Evolutionary conservation across 2,113 vertebrate species (phyloP), one percentile per base, ranked within the genome.

Genomic region (Laticauda colubrina): DNA sequence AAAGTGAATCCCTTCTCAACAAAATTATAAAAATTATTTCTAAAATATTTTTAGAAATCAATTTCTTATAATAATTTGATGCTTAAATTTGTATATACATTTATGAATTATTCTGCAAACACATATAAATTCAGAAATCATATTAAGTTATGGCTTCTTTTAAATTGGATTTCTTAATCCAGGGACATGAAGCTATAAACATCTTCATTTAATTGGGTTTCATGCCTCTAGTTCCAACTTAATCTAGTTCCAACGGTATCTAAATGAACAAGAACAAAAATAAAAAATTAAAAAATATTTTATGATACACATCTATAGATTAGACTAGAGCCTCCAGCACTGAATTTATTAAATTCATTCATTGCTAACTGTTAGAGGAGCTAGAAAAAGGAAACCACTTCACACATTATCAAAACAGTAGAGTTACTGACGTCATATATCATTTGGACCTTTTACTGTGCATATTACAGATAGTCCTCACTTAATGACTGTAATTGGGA

Each of bases 1-100:
- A 87, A 90, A 92, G 15, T 5, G 0, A 89, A 91, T 75, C 11
- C 48, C 90, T 86, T 90, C 56, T 87, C 39, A 69, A 92, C 92
- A 3, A 3, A 51, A 93, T 91, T 43, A 64, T 94, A 90, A 85
- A 51, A 87, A 34, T 69, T 92, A 87, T 23, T 54, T 85, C 10
- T 20, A 59, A 90, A 93, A 59, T 92, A 51, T 85, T 23, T 12
- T 1, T 0, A 57, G 48, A 89, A 91, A 90, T 89, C 21, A 51
- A 34, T 89, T 92, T 64, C 18, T 53, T 20, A 53, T 51, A 39
- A 90, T 18, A 1, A 23, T 53, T 86, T 2, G 0, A 89, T 59
- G 53, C 81, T 88, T 89, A 88, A 61, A 2, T 51, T 0, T 18
- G 88, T 39, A 48, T 9, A n/a, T n/a, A 87, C 12, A 55, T 54